phyloP scores from a whole-genome alignment of 2,888 invertebrate species.

The Synergus laeviventris region DNA sequence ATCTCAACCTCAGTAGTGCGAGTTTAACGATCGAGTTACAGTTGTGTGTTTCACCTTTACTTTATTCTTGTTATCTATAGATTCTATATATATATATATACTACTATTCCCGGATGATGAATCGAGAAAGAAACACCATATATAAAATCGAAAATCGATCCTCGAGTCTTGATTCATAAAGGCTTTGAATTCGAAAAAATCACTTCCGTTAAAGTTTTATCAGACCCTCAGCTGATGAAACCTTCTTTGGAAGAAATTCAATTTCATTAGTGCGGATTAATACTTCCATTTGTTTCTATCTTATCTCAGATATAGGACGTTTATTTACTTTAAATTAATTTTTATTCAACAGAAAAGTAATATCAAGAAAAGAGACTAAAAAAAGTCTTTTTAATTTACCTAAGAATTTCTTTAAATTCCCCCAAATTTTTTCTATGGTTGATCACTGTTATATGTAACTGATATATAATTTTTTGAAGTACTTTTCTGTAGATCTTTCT shows the following conservation, averaged over 20 bases:
- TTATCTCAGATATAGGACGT: not conserved
- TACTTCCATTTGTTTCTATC: not conserved
- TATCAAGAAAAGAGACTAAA: no score
- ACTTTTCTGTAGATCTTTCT: not conserved
- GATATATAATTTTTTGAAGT: no score
- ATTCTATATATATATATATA: conserved; percentile 24
- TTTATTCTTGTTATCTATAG: not conserved
- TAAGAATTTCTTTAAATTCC: no score
- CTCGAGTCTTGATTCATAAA: conserved; percentile 40
- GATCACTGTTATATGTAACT: no score
- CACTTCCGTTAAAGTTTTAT: not conserved
- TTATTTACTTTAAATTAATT: no score
- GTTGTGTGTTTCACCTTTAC: not conserved
- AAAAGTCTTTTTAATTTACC: no score
- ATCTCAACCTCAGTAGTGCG: not conserved
- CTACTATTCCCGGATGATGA: conserved; percentile 43
- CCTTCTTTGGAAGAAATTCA: not conserved
- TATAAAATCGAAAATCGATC: conserved; percentile 47
- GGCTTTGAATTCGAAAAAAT: conserved; percentile 6
- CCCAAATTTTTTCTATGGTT: no score
- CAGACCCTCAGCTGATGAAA: not conserved
- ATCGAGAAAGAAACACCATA: conserved; percentile 43
- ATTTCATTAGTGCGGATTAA: not conserved
- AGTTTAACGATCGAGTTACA: conserved; percentile 16
- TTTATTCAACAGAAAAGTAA: no score